Evolutionary conservation across 2,888 invertebrate species (phyloP), one percentile per base, ranked within the genome.

Genomic region (Melitaea athalia): DNA sequence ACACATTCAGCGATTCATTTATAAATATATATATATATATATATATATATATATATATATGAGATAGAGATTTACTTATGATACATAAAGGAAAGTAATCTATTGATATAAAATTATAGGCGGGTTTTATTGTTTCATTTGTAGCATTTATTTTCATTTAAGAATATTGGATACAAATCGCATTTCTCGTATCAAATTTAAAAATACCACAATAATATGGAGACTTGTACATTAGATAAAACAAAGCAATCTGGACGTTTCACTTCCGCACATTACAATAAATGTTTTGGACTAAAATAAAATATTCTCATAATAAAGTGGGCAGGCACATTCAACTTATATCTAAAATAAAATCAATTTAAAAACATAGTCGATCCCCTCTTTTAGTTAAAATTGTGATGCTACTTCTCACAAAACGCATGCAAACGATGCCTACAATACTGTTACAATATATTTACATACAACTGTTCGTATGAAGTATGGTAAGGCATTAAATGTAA

Each of bases 91-190:
- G 5, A 52, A 24, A 33, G 14, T 33, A 6, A 33, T 14, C 4
- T n/a, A 10, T n/a, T n/a, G 14, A 55, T 33, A 12, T 45, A 3
- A 66, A 55, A 33, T 63, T 31, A 70, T 33, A 71, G 50, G 0
- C 53, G 45, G 63, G 24, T 76, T 79, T 75, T 74, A 75, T 82
- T 83, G 24, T 76, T 79, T 75, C 73, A 75, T 82, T 83, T 81
- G 84, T 88, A 88, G 80, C 81, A 82, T 90, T 89, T 90, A 89
- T 88, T 91, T 84, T 88, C 81, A 84, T 88, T 83, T 88, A 91
- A 88, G 88, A 90, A 87, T 83, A 83, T 85, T 85, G 85, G 86
- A 89, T 91, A 92, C 89, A 89, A 90, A 89, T 85, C 77, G 85
- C 85, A 85, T 85, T 86, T 68, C 47, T 85, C 86, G 87, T 91